A percentile compares a stretch with the other conserved stretches of the same genome.
phyloP scores from a whole-genome alignment of 2,888 invertebrate genomes.

The Fragum fragum region DNA sequence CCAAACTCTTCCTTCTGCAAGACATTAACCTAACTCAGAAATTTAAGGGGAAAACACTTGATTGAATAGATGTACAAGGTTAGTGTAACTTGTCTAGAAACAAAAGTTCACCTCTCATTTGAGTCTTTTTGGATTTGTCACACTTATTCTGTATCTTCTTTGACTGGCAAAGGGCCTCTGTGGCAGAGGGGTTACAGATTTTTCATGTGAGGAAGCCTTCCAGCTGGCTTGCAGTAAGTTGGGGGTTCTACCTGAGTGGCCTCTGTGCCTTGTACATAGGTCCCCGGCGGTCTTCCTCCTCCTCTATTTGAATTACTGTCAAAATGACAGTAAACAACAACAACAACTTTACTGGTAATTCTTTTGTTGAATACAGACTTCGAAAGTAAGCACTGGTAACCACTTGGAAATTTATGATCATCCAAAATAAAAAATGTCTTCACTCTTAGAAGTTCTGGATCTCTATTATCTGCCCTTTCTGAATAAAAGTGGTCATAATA shows the following conservation, averaged over 20 bases:
- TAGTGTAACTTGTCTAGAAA: background rate
- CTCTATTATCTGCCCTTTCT: too few species aligned
- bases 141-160: background rate
- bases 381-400: too few species aligned
- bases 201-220: background rate
- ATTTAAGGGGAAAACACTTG: background rate
- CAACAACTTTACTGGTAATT: background rate
- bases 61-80: background rate
- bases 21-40: constrained; percentile 8
- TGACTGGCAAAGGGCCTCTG: background rate
- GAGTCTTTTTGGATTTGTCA: background rate
- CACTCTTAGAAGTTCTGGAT: too few species aligned
- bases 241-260: background rate
- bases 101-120: background rate
- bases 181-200: background rate
- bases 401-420: too few species aligned
- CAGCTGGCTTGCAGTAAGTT: background rate
- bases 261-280: background rate
- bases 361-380: background rate
- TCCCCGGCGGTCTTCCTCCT: background rate
- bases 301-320: background rate
- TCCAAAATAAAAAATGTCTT: too few species aligned
- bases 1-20: constrained; percentile 9
- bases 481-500: too few species aligned
- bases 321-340: background rate